phyloP scores from a whole-genome alignment of 2,797 vertebrate genomes.

The Sebastolobus altivelis region DNA sequence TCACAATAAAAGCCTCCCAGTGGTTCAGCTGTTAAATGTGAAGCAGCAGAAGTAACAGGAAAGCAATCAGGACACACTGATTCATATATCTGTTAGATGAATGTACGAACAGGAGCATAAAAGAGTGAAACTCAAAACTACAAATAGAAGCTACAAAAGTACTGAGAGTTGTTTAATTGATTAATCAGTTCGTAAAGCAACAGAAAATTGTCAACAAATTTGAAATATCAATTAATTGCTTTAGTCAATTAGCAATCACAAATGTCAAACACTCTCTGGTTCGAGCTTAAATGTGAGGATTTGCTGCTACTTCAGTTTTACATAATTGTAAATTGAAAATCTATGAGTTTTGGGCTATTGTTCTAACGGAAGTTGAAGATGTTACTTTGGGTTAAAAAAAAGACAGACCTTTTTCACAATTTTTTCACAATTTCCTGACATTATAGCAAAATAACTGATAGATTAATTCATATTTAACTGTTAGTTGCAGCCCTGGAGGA shows the following conservation, averaged over 20 bases:
- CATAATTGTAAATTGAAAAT: not conserved
- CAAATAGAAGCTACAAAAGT: not conserved
- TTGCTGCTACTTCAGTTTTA: not conserved
- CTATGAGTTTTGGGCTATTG: not conserved
- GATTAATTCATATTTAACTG: not conserved
- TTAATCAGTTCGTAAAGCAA: not conserved
- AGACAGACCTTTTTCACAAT: not conserved
- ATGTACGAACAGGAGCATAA: not conserved
- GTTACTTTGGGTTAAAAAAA: not conserved
- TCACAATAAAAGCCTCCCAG: not conserved
- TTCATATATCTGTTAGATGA: not conserved
- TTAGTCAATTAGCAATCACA: not conserved
- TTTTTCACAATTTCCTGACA: not conserved
- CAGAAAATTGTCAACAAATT: slow-evolving; percentile 1
- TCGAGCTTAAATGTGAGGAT: not conserved
- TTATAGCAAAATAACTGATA: not conserved
- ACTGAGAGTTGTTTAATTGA: not conserved
- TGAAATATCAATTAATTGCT: not conserved
- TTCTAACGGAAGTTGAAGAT: no score
- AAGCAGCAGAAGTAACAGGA: not conserved
- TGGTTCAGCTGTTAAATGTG: not conserved
- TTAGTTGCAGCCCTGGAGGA: not conserved
- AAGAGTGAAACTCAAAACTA: not conserved
- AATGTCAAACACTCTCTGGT: not conserved
- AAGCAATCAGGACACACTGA: not conserved